Base-by-base conservation (phyloP, 1,140 invertebrate species). In the Cherax quadricarinatus region DNA sequence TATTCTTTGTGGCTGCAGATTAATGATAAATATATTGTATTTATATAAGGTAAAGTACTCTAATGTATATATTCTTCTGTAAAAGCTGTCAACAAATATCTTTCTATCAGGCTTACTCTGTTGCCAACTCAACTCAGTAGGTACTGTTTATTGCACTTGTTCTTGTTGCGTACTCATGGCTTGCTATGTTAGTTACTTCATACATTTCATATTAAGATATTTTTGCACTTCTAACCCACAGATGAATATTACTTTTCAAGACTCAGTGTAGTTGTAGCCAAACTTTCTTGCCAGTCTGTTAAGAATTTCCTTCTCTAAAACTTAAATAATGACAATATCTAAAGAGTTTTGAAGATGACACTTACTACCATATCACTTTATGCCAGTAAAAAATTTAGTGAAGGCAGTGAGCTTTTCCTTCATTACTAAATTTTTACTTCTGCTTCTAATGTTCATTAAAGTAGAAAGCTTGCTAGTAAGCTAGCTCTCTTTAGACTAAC, bases 401-500 rank as follows among this genome's bases (percentile, higher is more conserved):
- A 75, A 75, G 12, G 24, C 70, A 30, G 12, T 24, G n/a, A 75
- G 6, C 24, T 75, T 24, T 75, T 75, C 70, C 30, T 75, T 75
- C 24, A 30, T 70, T 70, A 18, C 21, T 21, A 30, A 24, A 75
- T 30, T 30, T 75, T 75, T 4, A 75, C 24, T 9, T 75, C 70
- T 30, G 24, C 70, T 75, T 75, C n/a, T 75, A 75, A 7, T 75
- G 70, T 9, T 75, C 9, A 30, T 30, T 18, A 18, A 75, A 75
- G 21, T 75, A 30, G 70, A 24, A 75, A 1, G 70, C 70, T 75
- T 75, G 5, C 9, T 24, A 66, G 24, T 75, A 75, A 75, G 6
- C 70, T 21, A 75, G 21, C 85, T 75, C 70, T 73, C 48, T 70
- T 51, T 73, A 75, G 84, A 75, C 85, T 86, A 86, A 86, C 85